phyloP scores from a whole-genome alignment of 2,888 invertebrate genomes.

The Ligdia adustata region DNA sequence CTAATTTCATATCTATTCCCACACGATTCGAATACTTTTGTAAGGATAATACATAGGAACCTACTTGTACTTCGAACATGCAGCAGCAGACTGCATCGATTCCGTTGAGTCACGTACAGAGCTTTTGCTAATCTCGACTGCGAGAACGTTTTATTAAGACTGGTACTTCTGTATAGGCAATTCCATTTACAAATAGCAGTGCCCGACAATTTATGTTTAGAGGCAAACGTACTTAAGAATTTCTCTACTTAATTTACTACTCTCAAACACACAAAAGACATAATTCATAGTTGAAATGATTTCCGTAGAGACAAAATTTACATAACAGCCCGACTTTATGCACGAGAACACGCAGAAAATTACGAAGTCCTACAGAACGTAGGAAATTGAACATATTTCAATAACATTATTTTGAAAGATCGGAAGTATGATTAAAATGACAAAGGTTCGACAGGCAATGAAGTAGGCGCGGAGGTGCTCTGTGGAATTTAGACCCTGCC shows the following conservation, averaged over 20 bases:
- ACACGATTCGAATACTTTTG: no score
- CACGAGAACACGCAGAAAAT: constrained; percentile 56
- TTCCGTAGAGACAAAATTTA: constrained; percentile 33
- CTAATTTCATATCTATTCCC: no score
- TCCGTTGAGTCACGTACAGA: constrained; percentile 26
- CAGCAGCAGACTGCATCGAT: neutral
- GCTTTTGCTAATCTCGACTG: constrained; percentile 12
- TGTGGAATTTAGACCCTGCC: constrained; percentile 62
- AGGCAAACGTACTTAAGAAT: neutral
- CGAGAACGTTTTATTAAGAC: constrained; percentile 8
- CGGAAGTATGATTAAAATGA: constrained; percentile 82
- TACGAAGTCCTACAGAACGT: constrained; percentile 63
- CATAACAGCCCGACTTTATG: constrained; percentile 35
- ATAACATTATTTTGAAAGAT: constrained; percentile 82
- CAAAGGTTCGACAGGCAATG: constrained; percentile 80
- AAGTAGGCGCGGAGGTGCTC: constrained; percentile 46
- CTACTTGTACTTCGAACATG: neutral
- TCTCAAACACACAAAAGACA: constrained; percentile 28
- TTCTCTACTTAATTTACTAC: constrained; percentile 4
- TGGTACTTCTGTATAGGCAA: neutral
- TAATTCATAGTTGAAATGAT: constrained; percentile 34
- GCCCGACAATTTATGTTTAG: neutral
- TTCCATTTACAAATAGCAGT: constrained; percentile 2
- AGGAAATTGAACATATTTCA: constrained; percentile 83
- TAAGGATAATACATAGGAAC: no score